phyloP scores from a whole-genome alignment of 64 coral and sea anemone genomes.

The Stylophora pistillata region DNA sequence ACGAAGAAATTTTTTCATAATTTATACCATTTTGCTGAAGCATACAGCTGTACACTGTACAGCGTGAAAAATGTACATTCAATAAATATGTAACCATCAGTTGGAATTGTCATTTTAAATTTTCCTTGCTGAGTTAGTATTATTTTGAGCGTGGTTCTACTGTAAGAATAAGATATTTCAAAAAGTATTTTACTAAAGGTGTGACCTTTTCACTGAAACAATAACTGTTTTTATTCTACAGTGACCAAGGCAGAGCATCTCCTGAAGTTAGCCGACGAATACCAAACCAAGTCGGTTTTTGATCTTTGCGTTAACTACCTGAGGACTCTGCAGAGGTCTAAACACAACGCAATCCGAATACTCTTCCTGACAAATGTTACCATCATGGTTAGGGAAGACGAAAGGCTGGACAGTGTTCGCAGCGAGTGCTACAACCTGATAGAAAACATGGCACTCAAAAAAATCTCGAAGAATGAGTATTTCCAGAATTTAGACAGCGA shows the following conservation, averaged over 20 bases:
- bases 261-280: constrained; percentile 18
- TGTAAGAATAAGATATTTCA: too few species aligned
- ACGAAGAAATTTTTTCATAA: too few species aligned
- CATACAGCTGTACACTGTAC: too few species aligned
- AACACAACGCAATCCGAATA: background rate
- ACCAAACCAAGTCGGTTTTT: background rate
- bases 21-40: too few species aligned
- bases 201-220: background rate
- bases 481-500: background rate
- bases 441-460: background rate
- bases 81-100: too few species aligned
- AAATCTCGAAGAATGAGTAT: background rate
- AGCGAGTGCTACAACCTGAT: background rate
- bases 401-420: background rate
- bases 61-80: too few species aligned
- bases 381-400: background rate
- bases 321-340: background rate
- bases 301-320: background rate
- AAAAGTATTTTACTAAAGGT: too few species aligned
- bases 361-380: background rate
- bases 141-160: too few species aligned
- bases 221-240: background rate
- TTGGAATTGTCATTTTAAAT: too few species aligned
- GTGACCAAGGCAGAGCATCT: background rate
- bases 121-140: too few species aligned